Evolutionary conservation across 2,113 vertebrate genomes (phyloP).

Genomic region (Craseonycteris thonglongyai): DNA sequence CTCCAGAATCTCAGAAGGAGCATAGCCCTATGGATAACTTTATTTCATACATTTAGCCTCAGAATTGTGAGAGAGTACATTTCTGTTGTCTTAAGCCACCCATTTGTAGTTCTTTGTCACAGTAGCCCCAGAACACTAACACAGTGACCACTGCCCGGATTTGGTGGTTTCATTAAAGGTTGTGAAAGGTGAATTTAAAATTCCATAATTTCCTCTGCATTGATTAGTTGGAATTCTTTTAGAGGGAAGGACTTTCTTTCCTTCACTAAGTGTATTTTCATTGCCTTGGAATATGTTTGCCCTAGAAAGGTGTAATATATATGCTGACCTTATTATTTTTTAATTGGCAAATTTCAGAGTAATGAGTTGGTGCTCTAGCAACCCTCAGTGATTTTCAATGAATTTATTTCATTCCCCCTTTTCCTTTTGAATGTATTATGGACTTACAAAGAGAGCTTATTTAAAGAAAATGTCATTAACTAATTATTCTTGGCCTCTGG

Average conservation of each 20-base stretch:
- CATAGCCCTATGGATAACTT: background rate
- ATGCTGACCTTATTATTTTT: background rate
- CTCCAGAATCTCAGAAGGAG: background rate
- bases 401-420: background rate
- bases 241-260: background rate
- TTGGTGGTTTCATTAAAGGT: background rate
- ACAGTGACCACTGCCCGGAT: background rate
- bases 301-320: background rate
- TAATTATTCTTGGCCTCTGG: conserved; percentile 16
- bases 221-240: background rate
- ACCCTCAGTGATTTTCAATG: background rate
- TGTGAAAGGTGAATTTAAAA: background rate
- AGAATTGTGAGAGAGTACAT: background rate
- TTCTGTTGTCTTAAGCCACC: background rate
- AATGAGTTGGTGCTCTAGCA: background rate
- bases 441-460: conserved; percentile 26
- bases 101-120: background rate
- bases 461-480: conserved; percentile 43
- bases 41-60: background rate
- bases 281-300: background rate
- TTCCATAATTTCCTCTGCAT: background rate
- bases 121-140: background rate
- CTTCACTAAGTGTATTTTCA: background rate
- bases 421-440: conserved; percentile 11
- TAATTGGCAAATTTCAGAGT: conserved; percentile 21